Conservation (phyloP, 2,113 vertebrate genomes). For the Anthoscopus minutus region DNA sequence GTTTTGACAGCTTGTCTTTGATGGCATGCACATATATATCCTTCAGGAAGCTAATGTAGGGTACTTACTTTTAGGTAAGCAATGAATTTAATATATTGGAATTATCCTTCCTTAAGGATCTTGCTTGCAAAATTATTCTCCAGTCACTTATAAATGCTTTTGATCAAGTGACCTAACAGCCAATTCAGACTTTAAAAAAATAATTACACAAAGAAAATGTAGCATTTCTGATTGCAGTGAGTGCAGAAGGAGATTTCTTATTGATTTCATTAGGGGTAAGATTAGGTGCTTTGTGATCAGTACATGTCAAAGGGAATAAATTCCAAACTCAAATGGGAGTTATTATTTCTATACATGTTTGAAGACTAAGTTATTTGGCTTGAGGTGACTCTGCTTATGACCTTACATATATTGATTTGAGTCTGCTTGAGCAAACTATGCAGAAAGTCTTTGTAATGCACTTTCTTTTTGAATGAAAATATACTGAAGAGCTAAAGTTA, state of each 20-base stretch:
- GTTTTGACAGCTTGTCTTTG: slow-evolving; percentile 51
- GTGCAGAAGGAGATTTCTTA: not conserved
- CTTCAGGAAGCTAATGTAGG: slow-evolving; percentile 21
- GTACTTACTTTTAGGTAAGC: slow-evolving; percentile 32
- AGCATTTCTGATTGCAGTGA: not conserved
- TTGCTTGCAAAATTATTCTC: slow-evolving; percentile 22
- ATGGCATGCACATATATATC: not conserved
- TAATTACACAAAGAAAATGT: not conserved
- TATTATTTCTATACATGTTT: not conserved
- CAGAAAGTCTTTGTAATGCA: not conserved
- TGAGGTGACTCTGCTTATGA: not conserved
- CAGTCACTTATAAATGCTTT: slow-evolving; percentile 14
- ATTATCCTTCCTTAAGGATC: slow-evolving; percentile 30
- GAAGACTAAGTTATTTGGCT: not conserved
- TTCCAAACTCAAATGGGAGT: not conserved
- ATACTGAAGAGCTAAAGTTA: not conserved
- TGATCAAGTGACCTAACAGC: not conserved
- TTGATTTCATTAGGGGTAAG: not conserved
- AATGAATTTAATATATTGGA: not conserved
- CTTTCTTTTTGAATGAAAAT: not conserved
- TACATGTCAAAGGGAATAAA: not conserved
- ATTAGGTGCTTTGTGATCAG: not conserved
- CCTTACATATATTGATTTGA: not conserved
- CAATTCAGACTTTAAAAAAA: slow-evolving; percentile 1
- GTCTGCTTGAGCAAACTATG: not conserved